Evolutionary conservation across 2,797 vertebrate genomes (phyloP).

Genomic region (Falco biarmicus): DNA sequence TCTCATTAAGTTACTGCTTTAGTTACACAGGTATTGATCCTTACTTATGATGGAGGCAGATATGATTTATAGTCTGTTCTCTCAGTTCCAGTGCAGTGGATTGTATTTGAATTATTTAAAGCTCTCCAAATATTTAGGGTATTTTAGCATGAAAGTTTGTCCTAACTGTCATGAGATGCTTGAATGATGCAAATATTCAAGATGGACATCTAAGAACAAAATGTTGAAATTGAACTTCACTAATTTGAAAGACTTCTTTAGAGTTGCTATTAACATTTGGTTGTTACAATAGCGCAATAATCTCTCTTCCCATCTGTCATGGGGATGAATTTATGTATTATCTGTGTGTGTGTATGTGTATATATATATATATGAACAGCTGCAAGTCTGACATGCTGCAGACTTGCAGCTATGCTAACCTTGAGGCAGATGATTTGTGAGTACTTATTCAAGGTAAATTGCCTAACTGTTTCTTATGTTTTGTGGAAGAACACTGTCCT

Average conservation of each 20-base stretch:
- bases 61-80: not conserved
- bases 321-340: not conserved
- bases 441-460: not conserved
- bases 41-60: not conserved
- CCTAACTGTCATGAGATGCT: not conserved
- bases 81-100: not conserved
- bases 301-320: not conserved
- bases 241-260: not conserved
- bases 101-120: not conserved
- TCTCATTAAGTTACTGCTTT: not conserved
- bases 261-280: not conserved
- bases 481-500: not conserved
- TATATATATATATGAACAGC: not conserved
- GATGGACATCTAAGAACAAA: not conserved
- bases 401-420: not conserved
- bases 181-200: not conserved
- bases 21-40: not conserved
- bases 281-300: rapidly evolving
- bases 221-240: not conserved
- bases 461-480: rapidly evolving
- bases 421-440: not conserved
- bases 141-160: not conserved
- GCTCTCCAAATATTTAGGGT: not conserved
- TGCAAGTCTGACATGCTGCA: not conserved
- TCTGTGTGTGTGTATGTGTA: not conserved